A percentile compares a stretch with the other conserved stretches of the same genome.
Conservation (phyloP, 53 echinoderm and acorn worm species). For the Mesocentrotus franciscanus region DNA sequence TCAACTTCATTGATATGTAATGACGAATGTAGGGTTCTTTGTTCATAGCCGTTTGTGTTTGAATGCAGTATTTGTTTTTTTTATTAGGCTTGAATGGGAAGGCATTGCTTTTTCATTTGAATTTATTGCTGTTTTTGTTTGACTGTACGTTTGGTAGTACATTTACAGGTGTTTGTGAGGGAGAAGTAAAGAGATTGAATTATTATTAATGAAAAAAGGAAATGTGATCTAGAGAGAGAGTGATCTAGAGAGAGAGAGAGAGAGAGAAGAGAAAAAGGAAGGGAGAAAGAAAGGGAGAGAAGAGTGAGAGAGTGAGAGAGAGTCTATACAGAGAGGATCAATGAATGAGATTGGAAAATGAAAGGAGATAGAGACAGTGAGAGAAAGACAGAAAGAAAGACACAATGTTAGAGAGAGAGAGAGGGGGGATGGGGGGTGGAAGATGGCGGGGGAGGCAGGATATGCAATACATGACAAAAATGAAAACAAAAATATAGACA, state of each 20-base stretch:
- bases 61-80: background rate
- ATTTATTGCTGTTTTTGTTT: background rate
- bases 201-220: background rate
- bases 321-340: no score
- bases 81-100: background rate
- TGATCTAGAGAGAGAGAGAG: background rate
- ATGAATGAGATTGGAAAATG: no score
- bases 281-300: background rate
- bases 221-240: background rate
- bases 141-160: background rate
- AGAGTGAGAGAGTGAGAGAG: background rate
- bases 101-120: background rate
- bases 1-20: constrained; percentile 16
- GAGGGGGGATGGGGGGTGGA: background rate
- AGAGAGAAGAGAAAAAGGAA: background rate
- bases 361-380: background rate
- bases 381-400: background rate
- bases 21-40: constrained; percentile 22
- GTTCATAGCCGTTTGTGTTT: background rate
- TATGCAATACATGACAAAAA: no score
- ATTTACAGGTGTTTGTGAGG: background rate
- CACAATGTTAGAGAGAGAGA: background rate
- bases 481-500: no score
- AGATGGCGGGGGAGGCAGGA: background rate
- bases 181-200: background rate